These are phyloP conservation scores for Otus scops DNA, from an alignment of 2,797 vertebrate species.

Conservation along the genomic window DNA sequence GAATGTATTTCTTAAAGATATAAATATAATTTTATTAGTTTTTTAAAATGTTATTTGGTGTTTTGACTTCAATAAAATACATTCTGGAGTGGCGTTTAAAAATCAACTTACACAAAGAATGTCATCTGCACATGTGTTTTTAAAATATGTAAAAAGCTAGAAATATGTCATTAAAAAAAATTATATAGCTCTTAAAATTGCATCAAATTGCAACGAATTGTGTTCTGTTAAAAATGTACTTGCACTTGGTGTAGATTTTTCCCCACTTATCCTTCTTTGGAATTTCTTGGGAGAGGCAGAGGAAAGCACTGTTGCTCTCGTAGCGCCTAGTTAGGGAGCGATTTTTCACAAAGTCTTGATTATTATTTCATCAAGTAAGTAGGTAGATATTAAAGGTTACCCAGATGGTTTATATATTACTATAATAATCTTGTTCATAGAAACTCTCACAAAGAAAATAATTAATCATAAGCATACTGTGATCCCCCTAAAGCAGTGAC, in stretches of 20 bases:
- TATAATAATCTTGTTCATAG: slow-evolving; percentile 68
- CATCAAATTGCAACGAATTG: neutral
- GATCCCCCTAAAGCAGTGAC: slow-evolving; percentile 63
- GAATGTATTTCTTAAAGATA: slow-evolving; percentile 66
- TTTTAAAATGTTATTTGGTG: slow-evolving; percentile 36
- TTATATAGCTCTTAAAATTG: neutral
- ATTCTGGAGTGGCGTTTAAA: neutral
- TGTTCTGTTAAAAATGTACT: slow-evolving; percentile 6
- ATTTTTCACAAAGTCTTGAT: slow-evolving; percentile 53
- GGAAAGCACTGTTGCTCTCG: neutral
- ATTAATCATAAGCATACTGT: slow-evolving; percentile 74
- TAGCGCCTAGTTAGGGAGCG: neutral
- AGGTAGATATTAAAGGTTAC: slow-evolving; percentile 55
- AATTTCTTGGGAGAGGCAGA: neutral
- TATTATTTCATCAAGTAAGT: slow-evolving; percentile 61
- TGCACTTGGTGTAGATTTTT: neutral
- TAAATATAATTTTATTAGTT: slow-evolving; percentile 56
- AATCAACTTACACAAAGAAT: neutral
- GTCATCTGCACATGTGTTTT: neutral
- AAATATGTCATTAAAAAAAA: neutral
- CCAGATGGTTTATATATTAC: slow-evolving; percentile 66
- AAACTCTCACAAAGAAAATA: slow-evolving; percentile 74
- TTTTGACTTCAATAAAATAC: slow-evolving; percentile 43
- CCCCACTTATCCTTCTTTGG: neutral
- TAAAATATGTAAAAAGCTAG: neutral